Conservation (phyloP, 2,888 invertebrate genomes). For the Athripsodes cinereus region DNA sequence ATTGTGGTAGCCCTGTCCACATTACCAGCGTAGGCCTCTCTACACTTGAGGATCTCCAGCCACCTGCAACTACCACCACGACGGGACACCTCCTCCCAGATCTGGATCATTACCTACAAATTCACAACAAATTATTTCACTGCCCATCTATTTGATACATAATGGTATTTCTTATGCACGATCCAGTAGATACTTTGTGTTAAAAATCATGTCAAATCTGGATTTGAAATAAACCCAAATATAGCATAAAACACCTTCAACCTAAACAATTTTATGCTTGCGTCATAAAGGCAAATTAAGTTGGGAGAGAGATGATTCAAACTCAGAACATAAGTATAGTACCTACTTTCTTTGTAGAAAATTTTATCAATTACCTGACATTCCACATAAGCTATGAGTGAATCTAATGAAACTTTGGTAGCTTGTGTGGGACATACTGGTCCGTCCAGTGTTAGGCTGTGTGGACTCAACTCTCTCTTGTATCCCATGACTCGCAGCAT, state of each 20-base stretch:
- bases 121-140: constrained; percentile 9
- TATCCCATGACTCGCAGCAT: constrained; percentile 83
- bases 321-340: too few relatives aligned
- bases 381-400: constrained; percentile 80
- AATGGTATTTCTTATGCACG: too few relatives aligned
- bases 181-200: too few relatives aligned
- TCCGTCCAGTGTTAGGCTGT: constrained; percentile 56
- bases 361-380: constrained; percentile 77
- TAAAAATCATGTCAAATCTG: too few relatives aligned
- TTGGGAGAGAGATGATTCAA: too few relatives aligned
- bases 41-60: constrained; percentile 61
- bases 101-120: constrained; percentile 65
- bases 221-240: too few relatives aligned
- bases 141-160: too few relatives aligned
- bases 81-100: constrained; percentile 65
- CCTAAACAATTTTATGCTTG: too few relatives aligned
- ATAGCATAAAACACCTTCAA: too few relatives aligned
- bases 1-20: constrained; percentile 48
- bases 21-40: constrained; percentile 50
- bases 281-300: too few relatives aligned
- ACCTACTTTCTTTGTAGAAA: too few relatives aligned
- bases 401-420: constrained; percentile 73
- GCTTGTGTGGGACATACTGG: constrained; percentile 79
- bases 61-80: constrained; percentile 52
- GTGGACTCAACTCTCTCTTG: constrained; percentile 49